phyloP scores from a whole-genome alignment of 2,797 vertebrate genomes.

The Delichon dasypus region DNA sequence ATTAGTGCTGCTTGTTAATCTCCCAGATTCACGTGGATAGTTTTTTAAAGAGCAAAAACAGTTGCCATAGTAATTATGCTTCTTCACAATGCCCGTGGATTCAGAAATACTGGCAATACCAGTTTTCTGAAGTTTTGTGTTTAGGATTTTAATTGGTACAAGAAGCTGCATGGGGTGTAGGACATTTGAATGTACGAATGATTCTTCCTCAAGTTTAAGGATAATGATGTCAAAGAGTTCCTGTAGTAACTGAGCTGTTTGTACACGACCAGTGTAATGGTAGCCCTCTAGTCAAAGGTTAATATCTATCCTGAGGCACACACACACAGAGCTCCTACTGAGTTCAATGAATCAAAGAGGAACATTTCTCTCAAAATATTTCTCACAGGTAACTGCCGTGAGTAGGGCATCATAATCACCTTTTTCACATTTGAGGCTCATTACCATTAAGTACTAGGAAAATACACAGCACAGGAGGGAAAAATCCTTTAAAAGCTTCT shows the following conservation, averaged over 20 bases:
- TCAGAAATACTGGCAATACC: not conserved
- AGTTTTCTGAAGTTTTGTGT: not conserved
- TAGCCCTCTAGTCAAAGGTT: conserved; percentile 17
- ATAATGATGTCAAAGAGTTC: not conserved
- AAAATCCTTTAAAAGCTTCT: not conserved
- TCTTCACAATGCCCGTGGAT: not conserved
- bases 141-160: conserved; percentile 4
- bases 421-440: conserved; percentile 39
- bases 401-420: conserved; percentile 32
- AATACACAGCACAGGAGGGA: not conserved
- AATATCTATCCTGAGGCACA: not conserved
- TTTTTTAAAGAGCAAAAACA: conserved; percentile 2
- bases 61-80: conserved; percentile 14
- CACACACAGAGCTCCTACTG: not conserved
- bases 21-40: not conserved
- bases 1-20: conserved; percentile 7
- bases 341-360: conserved; percentile 28
- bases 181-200: not conserved
- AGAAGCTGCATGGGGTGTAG: not conserved
- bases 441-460: not conserved
- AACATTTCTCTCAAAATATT: not conserved
- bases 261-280: not conserved
- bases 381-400: conserved; percentile 14
- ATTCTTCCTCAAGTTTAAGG: not conserved
- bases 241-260: conserved; percentile 33